These are phyloP conservation scores for Nephotettix cincticeps DNA, from an alignment of 1,140 invertebrate genomes.

Conservation along the genomic window DNA sequence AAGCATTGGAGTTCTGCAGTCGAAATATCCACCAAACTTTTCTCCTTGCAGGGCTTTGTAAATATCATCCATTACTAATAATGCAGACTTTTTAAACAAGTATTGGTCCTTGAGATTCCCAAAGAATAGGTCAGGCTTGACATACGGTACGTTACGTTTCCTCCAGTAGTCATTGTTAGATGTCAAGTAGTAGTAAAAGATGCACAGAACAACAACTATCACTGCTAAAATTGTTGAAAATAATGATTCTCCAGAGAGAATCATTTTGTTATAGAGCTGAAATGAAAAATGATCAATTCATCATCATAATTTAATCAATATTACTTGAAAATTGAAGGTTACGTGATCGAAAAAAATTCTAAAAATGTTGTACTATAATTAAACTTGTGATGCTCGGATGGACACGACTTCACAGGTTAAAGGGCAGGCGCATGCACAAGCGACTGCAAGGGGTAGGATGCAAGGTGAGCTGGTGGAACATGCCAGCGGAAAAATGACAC, in stretches of 20 bases:
- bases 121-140: constrained; percentile 48
- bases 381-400: no score
- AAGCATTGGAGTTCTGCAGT: constrained; percentile 50
- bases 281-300: neutral
- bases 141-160: constrained; percentile 41
- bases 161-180: constrained; percentile 45
- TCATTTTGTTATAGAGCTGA: neutral
- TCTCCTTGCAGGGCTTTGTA: constrained; percentile 30
- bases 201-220: neutral
- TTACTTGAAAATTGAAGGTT: neutral
- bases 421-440: no score
- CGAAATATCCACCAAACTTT: constrained; percentile 44
- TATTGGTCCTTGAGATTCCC: constrained; percentile 52
- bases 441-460: no score
- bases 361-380: neutral
- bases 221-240: neutral
- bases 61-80: constrained; percentile 31
- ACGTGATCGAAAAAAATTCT: neutral
- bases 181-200: constrained; percentile 43
- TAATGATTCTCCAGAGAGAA: neutral
- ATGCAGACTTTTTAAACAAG: constrained; percentile 35
- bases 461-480: no score
- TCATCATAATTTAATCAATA: neutral
- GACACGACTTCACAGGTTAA: no score
- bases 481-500: no score